Evolutionary conservation across 2,888 invertebrate species (phyloP).

Genomic region (Pecten maximus): DNA sequence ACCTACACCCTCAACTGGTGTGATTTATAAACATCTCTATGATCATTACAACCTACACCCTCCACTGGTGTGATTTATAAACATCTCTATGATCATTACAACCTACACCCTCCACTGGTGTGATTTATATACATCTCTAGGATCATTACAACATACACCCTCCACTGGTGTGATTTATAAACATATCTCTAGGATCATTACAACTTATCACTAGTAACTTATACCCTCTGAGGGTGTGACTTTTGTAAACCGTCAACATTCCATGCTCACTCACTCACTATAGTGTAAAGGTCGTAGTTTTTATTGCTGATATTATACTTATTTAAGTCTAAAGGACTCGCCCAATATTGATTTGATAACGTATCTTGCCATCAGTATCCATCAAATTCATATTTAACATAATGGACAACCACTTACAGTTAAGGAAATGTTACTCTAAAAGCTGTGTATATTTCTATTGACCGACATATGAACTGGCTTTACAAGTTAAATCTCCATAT

Average conservation of each 20-base stretch:
- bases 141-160: not conserved
- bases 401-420: not conserved
- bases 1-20: not conserved
- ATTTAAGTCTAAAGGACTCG: not conserved
- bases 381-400: not conserved
- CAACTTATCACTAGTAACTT: not conserved
- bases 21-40: not conserved
- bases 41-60: not conserved
- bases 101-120: too few relatives aligned
- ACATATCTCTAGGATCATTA: not conserved
- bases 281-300: not conserved
- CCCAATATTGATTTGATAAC: constrained; percentile 1
- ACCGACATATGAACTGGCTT: not conserved
- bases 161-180: not conserved
- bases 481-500: not conserved
- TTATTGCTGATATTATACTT: not conserved
- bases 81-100: not conserved
- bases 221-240: not conserved
- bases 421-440: not conserved
- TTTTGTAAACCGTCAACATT: not conserved
- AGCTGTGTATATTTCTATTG: not conserved
- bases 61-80: not conserved
- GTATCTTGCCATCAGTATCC: not conserved
- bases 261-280: not conserved
- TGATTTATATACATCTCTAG: too few relatives aligned